Percentiles rank a stretch among this genome's conserved stretches.
phyloP scores from a whole-genome alignment of 2,113 vertebrate species.

The Tachuris rubrigastra region DNA sequence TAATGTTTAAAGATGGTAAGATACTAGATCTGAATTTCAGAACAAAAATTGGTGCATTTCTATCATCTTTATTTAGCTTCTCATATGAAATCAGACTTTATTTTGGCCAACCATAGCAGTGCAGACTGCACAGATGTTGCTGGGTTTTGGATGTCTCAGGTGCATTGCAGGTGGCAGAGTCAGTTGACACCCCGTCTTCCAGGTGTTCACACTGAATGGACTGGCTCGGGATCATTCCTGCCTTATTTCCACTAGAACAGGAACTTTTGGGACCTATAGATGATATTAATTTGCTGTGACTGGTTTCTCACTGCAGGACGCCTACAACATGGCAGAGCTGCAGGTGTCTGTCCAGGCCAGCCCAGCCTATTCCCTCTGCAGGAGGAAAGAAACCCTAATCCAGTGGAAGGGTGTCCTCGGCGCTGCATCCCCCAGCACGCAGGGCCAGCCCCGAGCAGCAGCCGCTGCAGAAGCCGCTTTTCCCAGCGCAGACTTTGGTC shows the following conservation, averaged over 20 bases:
- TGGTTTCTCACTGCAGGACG: conserved; percentile 73
- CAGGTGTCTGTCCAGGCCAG: conserved; percentile 85
- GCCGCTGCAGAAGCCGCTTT: conserved; percentile 59
- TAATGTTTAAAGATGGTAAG: not conserved
- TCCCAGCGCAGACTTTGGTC: conserved; percentile 74
- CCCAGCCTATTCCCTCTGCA: conserved; percentile 76
- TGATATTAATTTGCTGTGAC: not conserved
- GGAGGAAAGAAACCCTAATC: conserved; percentile 61
- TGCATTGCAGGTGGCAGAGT: not conserved
- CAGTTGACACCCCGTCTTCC: not conserved
- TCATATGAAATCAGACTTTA: not conserved
- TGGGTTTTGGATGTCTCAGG: not conserved
- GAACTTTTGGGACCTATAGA: not conserved
- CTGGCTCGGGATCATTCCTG: not conserved
- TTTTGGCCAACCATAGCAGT: not conserved
- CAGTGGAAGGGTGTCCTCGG: not conserved
- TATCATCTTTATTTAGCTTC: not conserved
- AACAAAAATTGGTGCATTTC: not conserved
- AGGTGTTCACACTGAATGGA: accelerated
- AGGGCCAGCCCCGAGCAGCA: not conserved
- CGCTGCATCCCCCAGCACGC: accelerated
- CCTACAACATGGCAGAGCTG: conserved; percentile 87
- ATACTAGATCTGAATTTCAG: not conserved
- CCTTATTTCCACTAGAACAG: not conserved
- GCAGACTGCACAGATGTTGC: not conserved